Base-by-base conservation (phyloP, 2,888 invertebrate genomes). In the Xanthorhoe designata region DNA sequence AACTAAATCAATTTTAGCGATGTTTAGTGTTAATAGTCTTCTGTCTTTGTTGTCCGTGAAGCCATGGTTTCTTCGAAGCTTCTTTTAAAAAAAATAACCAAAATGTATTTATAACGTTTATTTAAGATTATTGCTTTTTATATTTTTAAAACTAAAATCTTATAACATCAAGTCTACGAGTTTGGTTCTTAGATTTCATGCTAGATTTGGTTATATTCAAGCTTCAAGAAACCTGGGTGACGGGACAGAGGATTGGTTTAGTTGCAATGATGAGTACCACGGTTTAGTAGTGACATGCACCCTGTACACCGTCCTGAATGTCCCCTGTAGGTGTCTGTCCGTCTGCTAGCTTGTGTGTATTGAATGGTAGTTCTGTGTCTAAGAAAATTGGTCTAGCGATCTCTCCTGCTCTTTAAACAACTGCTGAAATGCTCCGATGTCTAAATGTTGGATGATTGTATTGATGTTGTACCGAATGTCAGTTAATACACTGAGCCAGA, bases 251-350 rank as follows among this genome's bases (percentile, higher is more conserved):
- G 74, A 80, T 84, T 84, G 83, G 73, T 85, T 84, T 84, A 88
- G 88, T 87, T 88, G 86, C 84, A 75, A 73, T 71, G 66, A 84
- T 86, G 83, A 86, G 82, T 87, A 85, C 81, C 77, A 83, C 78
- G 75, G 60, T 57, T 69, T 66, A 68, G 71, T 75, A 78, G 83
- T 88, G 83, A 84, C 77, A 73, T 83, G 85, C 87, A 87, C 85
- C 80, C 78, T 75, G 69, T 72, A 71, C 71, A 75, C 77, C 70
- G 70, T 73, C 76, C 76, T 78, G 69, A 76, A 65, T 75, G 55
- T 75, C 75, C 75, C 71, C 69, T 68, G 60, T 75, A 74, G 75
- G 77, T 72, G 63, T 56, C 65, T 53, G 38, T 58, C 54, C 65
- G 64, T 66, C 58, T 70, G 64, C 50, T 64, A 74, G 71, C 78